Evolutionary conservation across 2,113 vertebrate genomes (phyloP).

Genomic region (Sialia sialis): DNA sequence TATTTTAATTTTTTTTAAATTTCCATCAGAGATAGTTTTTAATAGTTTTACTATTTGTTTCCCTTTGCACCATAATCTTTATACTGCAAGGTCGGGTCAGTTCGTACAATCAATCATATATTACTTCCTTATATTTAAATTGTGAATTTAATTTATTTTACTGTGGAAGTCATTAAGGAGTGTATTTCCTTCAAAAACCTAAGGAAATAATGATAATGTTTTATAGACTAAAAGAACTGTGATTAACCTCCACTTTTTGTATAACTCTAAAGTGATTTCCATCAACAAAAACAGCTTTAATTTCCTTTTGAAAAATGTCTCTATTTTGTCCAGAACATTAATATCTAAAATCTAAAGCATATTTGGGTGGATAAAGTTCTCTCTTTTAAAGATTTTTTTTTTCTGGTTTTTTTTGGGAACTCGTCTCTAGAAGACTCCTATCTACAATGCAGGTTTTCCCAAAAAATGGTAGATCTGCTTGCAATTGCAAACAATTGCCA

Average conservation of each 20-base stretch:
- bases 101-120: not conserved
- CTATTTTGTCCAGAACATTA: not conserved
- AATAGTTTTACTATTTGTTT: not conserved
- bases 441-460: not conserved
- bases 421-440: not conserved
- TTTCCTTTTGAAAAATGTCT: not conserved
- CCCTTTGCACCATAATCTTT: not conserved
- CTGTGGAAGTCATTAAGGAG: not conserved
- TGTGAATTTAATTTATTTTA: not conserved
- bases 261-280: not conserved
- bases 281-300: not conserved
- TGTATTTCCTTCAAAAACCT: not conserved
- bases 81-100: not conserved
- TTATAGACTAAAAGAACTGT: not conserved
- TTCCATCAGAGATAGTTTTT: not conserved
- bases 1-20: not conserved
- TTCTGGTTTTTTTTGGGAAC: not conserved
- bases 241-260: not conserved
- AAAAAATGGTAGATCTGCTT: not conserved
- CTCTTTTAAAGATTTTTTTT: not conserved
- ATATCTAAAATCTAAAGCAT: not conserved
- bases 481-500: not conserved
- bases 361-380: fast-evolving
- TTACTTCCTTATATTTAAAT: not conserved
- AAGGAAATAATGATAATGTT: not conserved